Evolutionary conservation across 2,888 invertebrate species (phyloP), one percentile per base, ranked within the genome.

Genomic region (Drosophila rubida): DNA sequence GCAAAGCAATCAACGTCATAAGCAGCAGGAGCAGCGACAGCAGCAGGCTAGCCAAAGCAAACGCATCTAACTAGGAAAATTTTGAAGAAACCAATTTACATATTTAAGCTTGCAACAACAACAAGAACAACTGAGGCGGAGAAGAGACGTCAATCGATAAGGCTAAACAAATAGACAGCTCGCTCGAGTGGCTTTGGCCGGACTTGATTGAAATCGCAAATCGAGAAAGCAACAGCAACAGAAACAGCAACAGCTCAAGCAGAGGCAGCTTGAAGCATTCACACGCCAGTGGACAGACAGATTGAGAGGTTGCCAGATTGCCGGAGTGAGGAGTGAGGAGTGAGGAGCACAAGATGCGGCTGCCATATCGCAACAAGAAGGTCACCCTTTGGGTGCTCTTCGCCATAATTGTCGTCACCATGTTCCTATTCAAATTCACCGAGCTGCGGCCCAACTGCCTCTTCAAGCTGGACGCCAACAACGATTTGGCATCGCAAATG

Each of bases 351-450:
- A 30, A 85, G 79, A 92, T 92, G 92, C 90, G 92, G 83, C 87
- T 92, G 79, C 91, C 92, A 60, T 91, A 90, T 81, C 90, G 92
- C 70, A 92, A 91, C 82, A 91, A 90, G 83, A 91, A 90, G 77
- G 87, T 91, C 68, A 90, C 90, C 79, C 89, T 91, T 51, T 92
- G 91, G 91, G 90, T 91, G 58, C 84, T 91, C 72, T 87, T 92
- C 51, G 90, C 89, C 71, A 80, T 91, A 68, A 87, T 92, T 75
- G 91, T 90, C 72, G 85, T 92, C 73, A 91, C 91, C 61, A 91
- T 92, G 91, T 90, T 92, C 84, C 86, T 92, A 68, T 91, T 92
- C 81, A 92, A 92, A 86, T 92, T 91, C 81, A 90, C 90, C 69
- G 92, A 92, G 70, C 75, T 92, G 73, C 90, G 92, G 22, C 91